Conservation (phyloP, 2,113 vertebrate genomes). For the Phrynosoma platyrhinos region DNA sequence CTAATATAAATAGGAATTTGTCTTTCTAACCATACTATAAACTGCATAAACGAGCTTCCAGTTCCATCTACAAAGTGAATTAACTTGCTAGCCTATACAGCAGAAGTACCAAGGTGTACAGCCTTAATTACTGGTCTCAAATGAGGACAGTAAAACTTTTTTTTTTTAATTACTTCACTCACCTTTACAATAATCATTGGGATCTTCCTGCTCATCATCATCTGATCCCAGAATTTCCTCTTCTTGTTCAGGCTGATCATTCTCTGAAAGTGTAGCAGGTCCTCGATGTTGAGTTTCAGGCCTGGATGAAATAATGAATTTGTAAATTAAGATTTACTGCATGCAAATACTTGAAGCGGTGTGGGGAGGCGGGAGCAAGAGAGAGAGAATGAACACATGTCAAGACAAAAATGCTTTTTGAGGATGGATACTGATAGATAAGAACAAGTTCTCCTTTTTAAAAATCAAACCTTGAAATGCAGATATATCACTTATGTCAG, state of each 20-base stretch:
- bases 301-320: slow-evolving; percentile 75
- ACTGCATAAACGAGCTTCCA: not conserved
- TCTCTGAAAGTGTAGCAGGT: slow-evolving; percentile 84
- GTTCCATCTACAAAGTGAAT: not conserved
- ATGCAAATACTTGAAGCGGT: not conserved
- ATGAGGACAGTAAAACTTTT: not conserved
- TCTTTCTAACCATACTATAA: not conserved
- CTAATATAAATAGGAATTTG: not conserved
- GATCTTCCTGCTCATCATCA: slow-evolving; percentile 97
- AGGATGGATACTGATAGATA: not conserved
- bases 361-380: not conserved
- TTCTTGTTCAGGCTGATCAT: slow-evolving; percentile 89
- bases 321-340: not conserved
- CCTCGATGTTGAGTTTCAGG: slow-evolving; percentile 89
- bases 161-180: not conserved
- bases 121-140: not conserved
- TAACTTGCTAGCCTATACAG: not conserved
- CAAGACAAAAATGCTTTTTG: not conserved
- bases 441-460: not conserved
- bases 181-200: slow-evolving; percentile 98
- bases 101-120: not conserved
- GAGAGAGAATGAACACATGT: not conserved
- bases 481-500: too few species aligned
- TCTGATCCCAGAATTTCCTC: slow-evolving; percentile 98
- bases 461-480: not conserved